Base-by-base conservation (phyloP, 1,140 invertebrate genomes). In the Ruditapes philippinarum region DNA sequence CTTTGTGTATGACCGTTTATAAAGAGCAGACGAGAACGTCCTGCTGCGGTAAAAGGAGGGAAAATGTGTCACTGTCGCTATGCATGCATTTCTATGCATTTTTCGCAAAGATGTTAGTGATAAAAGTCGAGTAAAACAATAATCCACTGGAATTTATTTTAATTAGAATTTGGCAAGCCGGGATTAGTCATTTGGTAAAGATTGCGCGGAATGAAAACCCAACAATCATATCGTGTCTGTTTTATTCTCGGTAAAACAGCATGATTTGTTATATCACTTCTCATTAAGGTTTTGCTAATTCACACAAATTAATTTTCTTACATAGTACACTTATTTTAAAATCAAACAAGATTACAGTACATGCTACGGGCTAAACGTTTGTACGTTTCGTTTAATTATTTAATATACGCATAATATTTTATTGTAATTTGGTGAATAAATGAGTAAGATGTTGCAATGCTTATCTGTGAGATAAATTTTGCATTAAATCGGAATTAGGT, bases 121-220 rank as follows among this genome's bases (percentile, higher is more conserved):
- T 70, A 70, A 70, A 70, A 5, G 11, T 11, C 28, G 3, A 33
- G n/a, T 70, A 70, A 70, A 70, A 28, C 33, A 70, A 45, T 70
- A 70, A 70, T 70, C 36, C 65, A 5, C 28, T 38, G 65, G 65
- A 19, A 70, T 70, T 70, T 38, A 70, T 70, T 70, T 70, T 70
- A 40, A 70, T 70, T 70, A 70, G 7, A 70, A 70, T 70, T 70
- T 70, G 65, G 65, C 65, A 38, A 70, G 33, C 33, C 22, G 33
- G 19, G 33, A 31, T 36, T 70, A 70, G 22, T 38, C 17, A 70
- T 70, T 70, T 28, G 65, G 33, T 2, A 28, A 70, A 38, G 33
- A 70, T 19, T 70, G 33, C 65, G 0, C 17, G 36, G 65, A 28
- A 70, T 70, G 65, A 28, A 70, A 70, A 36, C 33, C 65, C 0